Evolutionary conservation across 2,797 vertebrate genomes (phyloP).

Genomic region (Thunnus albacares): DNA sequence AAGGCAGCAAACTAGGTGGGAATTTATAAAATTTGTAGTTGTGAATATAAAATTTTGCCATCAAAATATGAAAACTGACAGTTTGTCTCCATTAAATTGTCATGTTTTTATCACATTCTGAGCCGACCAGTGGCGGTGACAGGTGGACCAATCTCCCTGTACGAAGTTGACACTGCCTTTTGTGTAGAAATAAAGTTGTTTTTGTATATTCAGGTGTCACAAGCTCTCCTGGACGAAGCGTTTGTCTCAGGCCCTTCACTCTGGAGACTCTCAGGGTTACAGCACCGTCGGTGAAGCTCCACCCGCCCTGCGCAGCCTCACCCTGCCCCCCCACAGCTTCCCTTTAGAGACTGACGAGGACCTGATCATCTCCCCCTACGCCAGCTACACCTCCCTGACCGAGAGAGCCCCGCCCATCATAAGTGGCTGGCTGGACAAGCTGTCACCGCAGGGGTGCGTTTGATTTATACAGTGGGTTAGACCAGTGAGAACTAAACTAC

Average conservation of each 20-base stretch:
- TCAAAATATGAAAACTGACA: no score
- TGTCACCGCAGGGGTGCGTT: constrained; percentile 94
- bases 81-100: no score
- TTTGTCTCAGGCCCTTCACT: constrained; percentile 73
- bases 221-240: constrained; percentile 73
- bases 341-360: constrained; percentile 89
- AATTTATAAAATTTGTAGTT: no score
- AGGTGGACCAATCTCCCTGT: no score
- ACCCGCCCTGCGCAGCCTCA: constrained; percentile 55
- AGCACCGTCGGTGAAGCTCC: constrained; percentile 88
- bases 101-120: no score
- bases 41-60: no score
- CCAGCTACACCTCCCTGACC: constrained; percentile 91
- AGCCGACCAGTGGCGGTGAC: no score
- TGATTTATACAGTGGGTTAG: neutral
- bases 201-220: constrained; percentile 60
- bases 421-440: constrained; percentile 96
- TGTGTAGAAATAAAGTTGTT: neutral
- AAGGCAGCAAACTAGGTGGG: no score
- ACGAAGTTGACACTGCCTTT: no score
- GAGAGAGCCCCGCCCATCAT: constrained; percentile 90
- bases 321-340: constrained; percentile 82
- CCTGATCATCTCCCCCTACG: constrained; percentile 95
- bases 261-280: constrained; percentile 86
- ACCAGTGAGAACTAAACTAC: no score